Base-by-base conservation (phyloP, 2,797 vertebrate species). In the Semotilus atromaculatus region DNA sequence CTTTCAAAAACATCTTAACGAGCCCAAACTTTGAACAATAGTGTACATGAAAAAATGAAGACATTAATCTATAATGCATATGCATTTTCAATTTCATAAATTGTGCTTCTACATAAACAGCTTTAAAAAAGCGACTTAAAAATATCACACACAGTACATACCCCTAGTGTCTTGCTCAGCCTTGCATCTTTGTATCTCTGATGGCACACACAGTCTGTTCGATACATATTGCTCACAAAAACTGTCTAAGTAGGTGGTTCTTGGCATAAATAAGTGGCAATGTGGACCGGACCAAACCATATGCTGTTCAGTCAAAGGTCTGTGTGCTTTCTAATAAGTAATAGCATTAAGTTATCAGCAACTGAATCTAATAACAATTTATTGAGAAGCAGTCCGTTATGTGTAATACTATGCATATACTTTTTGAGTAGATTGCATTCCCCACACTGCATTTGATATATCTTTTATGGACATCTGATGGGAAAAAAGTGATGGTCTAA, bases 261-360 rank as follows among this genome's bases (percentile, higher is more conserved):
- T 77, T 77, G 75, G 75, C 75, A 77, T 29, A 14, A 40, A 29
- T 29, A 62, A 62, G 36, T 62, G 53, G 23, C 23, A 18, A 53
- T 76, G 21, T 43, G 55, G 16, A 77, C 23, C n/a, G 29, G 36
- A 60, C 53, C 36, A 77, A 36, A 77, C 9, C 75, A 77, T 77
- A 77, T 29, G 53, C 75, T 77, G 23, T 26, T 77, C 53, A 60
- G 75, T 77, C 55, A 40, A 77, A 77, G 55, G 75, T 77, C 55
- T 77, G 53, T 77, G 55, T 43, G 75, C n/a, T 62, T 62, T 58
- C 58, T 77, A 62, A 77, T 29, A 19, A 77, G 23, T 40, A 43
- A 62, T 29, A 29, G 19, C 3, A 55, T 31, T 21, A 75, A 75
- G 21, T 19, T 55, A 23, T 77, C 36, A 38, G 7, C 38, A 43